Base-by-base conservation (phyloP, 2,113 vertebrate genomes). In the Pseudorectes ferrugineus region DNA sequence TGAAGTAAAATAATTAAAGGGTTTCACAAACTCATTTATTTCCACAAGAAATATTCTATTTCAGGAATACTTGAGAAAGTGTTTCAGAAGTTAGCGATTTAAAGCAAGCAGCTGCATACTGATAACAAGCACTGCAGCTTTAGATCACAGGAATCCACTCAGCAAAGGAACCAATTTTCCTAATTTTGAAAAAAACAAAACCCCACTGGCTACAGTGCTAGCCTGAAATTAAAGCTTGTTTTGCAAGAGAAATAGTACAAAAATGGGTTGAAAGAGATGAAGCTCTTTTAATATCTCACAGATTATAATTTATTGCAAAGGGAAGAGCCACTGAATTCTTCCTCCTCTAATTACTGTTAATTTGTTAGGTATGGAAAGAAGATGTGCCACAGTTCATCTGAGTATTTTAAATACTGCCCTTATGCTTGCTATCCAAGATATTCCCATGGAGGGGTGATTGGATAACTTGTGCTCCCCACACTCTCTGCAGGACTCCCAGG, bases 1-100 rank as follows among this genome's bases (percentile, higher is more conserved):
- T 35, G 48, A 92, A 90, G 75, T 67, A 74, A 95, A 92, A 88
- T 95, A 95, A 96, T 97, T 96, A 94, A 94, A 94, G 45, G 33
- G n/a, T 86, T 94, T 90, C 90, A 78, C 43, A 90, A 84, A 59
- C 57, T 84, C 90, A 84, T 95, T 94, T 93, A 88, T 95, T 96
- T 94, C 61, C 59, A 78, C 79, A 90, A 93, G 79, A 94, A 95
- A 95, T 90, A 92, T 81, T 95, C 85, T 90, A 77, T 90, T 92
- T 88, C 79, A 81, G 59, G 82, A 81, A 42, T 25, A 21, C 20
- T 76, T 88, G 92, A 67, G 92, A 79, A 88, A 95, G 55, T 23
- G 72, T 84, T 92, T 95, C 90, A 96, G 93, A 96, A 96, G 92
- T 80, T 78, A 66, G 40, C 0, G 1, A 57, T 86, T 90, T 88